Evolutionary conservation across 2,797 vertebrate genomes (phyloP).

Genomic region (Pogonophryne albipinna): DNA sequence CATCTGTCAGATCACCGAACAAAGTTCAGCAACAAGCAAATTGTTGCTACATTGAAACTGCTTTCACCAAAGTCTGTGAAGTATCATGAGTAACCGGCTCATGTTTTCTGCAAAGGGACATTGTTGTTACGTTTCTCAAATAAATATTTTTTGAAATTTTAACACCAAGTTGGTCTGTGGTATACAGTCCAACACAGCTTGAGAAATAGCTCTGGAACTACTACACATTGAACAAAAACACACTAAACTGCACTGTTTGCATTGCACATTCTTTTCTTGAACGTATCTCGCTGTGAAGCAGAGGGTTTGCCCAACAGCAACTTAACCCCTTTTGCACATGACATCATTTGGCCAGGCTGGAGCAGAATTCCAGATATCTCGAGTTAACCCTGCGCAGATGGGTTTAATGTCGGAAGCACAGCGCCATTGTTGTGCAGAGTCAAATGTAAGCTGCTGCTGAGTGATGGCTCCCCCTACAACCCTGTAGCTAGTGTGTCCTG

Average conservation of each 20-base stretch:
- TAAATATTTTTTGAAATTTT: too few relatives aligned
- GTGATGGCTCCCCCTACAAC: constrained; percentile 50
- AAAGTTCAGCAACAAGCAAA: too few relatives aligned
- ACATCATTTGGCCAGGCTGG: constrained; percentile 61
- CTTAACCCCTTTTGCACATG: constrained; percentile 68
- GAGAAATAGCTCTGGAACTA: too few relatives aligned
- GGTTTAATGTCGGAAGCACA: constrained; percentile 62
- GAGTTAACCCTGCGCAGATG: constrained; percentile 66
- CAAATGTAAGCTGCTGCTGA: constrained; percentile 60
- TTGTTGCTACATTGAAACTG: too few relatives aligned
- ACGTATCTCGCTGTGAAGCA: constrained; percentile 40
- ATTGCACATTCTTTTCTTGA: constrained; percentile 28
- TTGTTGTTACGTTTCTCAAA: too few relatives aligned
- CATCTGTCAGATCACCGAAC: too few relatives aligned
- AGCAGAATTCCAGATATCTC: constrained; percentile 74
- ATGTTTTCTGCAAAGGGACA: too few relatives aligned
- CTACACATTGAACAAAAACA: background rate
- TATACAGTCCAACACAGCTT: too few relatives aligned
- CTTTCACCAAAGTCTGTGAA: too few relatives aligned
- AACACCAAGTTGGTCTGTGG: too few relatives aligned
- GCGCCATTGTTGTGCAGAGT: constrained; percentile 63
- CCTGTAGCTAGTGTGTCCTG: constrained; percentile 43
- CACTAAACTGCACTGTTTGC: constrained; percentile 17
- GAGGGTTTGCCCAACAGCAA: constrained; percentile 50
- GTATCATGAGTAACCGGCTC: too few relatives aligned